phyloP scores from a whole-genome alignment of 2,113 vertebrate species.

The Callaeas wilsoni region DNA sequence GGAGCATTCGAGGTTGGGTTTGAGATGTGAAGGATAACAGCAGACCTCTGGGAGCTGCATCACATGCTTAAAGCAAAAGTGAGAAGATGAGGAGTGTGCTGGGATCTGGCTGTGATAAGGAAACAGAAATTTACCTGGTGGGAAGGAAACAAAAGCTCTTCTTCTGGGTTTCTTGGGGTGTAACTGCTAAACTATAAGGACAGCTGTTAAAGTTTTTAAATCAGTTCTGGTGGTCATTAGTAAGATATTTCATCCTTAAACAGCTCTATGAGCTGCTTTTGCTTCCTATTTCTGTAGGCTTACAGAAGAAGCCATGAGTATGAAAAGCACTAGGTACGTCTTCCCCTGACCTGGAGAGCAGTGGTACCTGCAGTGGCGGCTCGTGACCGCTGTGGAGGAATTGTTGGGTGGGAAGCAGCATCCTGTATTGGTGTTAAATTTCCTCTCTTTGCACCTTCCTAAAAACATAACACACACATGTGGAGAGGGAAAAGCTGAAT shows the following conservation, averaged over 20 bases:
- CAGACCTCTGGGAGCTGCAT: background rate
- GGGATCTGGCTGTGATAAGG: background rate
- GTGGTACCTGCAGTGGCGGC: too few relatives aligned
- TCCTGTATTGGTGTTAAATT: background rate
- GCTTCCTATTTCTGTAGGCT: background rate
- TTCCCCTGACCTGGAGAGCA: background rate
- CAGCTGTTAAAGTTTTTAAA: background rate
- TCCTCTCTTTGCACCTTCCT: background rate
- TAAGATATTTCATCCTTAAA: background rate
- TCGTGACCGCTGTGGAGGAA: background rate
- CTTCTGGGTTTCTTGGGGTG: background rate
- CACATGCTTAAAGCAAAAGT: background rate
- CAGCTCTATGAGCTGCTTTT: background rate
- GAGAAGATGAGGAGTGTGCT: background rate
- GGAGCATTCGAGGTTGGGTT: background rate
- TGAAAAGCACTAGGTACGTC: background rate
- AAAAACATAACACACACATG: rapidly evolving
- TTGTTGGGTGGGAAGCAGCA: background rate
- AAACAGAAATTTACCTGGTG: background rate
- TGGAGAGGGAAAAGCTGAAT: background rate
- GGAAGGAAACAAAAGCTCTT: background rate
- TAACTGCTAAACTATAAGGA: background rate
- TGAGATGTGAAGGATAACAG: background rate
- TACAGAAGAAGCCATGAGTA: background rate
- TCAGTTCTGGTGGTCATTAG: background rate